A percentile compares a stretch with the other conserved stretches of the same genome.
Conservation (phyloP, 1,140 invertebrate species). For the Bombus confusus region DNA sequence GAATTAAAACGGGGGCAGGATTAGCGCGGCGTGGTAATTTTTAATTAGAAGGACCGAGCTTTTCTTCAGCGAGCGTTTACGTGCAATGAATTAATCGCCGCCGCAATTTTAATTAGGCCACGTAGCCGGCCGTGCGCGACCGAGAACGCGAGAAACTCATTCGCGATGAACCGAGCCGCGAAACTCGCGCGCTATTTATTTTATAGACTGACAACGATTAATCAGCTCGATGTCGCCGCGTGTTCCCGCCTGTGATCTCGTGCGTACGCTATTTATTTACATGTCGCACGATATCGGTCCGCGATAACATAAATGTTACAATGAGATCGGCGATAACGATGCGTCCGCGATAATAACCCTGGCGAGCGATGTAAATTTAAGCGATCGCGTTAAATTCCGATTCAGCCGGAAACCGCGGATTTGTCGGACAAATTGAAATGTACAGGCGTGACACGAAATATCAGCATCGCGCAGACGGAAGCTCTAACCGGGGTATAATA, state of each 20-base stretch:
- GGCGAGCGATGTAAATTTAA: conserved; percentile 23
- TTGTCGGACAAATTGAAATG: conserved; percentile 24
- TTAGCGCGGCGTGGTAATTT: conserved; percentile 41
- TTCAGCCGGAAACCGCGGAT: conserved; percentile 27
- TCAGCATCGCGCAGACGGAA: conserved; percentile 26
- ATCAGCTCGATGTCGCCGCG: conserved; percentile 13
- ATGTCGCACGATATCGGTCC: not conserved
- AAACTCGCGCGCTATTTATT: conserved; percentile 32
- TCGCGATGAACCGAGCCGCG: not conserved
- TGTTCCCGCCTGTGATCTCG: not conserved
- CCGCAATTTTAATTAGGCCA: conserved; percentile 46
- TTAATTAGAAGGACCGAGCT: conserved; percentile 47
- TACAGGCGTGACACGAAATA: conserved; percentile 34
- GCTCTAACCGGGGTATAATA: conserved; percentile 21
- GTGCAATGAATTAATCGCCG: conserved; percentile 40
- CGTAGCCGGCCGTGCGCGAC: not conserved
- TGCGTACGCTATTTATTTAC: conserved; percentile 25
- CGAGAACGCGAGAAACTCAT: not conserved
- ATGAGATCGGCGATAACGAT: not conserved
- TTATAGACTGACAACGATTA: conserved; percentile 50
- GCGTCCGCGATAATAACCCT: not conserved
- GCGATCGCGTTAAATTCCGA: conserved; percentile 36
- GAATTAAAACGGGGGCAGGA: conserved; percentile 30
- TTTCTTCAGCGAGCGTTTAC: conserved; percentile 5
- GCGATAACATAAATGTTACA: conserved; percentile 27